phyloP scores from a whole-genome alignment of 2,113 vertebrate species.

The Felis catus region DNA sequence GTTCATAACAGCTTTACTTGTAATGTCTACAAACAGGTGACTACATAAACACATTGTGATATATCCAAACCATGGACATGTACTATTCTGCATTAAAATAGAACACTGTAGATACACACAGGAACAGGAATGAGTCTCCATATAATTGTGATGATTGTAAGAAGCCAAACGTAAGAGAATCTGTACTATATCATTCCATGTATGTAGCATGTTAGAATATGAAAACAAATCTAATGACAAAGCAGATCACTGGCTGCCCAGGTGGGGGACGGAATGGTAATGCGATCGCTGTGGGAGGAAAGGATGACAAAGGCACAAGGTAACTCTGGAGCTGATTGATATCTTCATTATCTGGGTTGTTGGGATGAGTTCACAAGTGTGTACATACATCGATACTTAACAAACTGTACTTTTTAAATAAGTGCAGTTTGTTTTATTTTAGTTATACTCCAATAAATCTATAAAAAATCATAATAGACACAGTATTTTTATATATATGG shows the following conservation, averaged over 20 bases:
- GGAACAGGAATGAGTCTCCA: not conserved
- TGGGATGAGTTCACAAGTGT: not conserved
- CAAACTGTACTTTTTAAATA: not conserved
- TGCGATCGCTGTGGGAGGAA: not conserved
- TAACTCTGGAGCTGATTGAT: not conserved
- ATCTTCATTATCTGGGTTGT: not conserved
- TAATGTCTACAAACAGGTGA: not conserved
- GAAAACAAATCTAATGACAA: not conserved
- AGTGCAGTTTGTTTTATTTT: not conserved
- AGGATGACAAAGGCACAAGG: not conserved
- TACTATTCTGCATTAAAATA: not conserved
- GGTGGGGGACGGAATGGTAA: rapidly evolving
- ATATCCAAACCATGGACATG: not conserved
- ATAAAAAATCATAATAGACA: not conserved
- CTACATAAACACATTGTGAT: not conserved
- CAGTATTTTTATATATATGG: not conserved
- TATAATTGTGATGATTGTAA: not conserved
- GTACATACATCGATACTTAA: not conserved
- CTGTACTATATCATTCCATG: not conserved
- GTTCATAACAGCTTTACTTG: not conserved
- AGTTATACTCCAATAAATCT: not conserved
- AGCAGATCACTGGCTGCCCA: not conserved
- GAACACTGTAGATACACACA: not conserved
- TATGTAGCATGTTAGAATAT: not conserved
- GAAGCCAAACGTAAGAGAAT: not conserved